Evolutionary conservation across 2,797 vertebrate genomes (phyloP).

Genomic region (Galago senegalensis): DNA sequence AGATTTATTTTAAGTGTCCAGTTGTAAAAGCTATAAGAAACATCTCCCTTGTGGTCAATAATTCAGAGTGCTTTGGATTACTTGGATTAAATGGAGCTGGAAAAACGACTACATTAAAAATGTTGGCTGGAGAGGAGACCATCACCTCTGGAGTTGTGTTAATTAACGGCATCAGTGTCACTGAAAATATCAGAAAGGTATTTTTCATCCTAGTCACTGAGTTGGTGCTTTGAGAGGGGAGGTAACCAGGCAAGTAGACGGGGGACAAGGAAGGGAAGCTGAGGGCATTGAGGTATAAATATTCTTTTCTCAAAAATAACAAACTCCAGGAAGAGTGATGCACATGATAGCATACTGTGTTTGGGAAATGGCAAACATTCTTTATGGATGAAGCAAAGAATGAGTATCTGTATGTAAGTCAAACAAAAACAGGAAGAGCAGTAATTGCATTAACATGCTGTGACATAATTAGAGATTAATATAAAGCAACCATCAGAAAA

Average conservation of each 20-base stretch:
- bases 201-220: not conserved
- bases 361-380: not conserved
- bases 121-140: conserved; percentile 87
- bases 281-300: not conserved
- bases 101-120: conserved; percentile 89
- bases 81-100: conserved; percentile 89
- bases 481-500: not conserved
- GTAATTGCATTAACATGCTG: not conserved
- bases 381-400: conserved; percentile 1
- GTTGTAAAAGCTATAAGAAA: conserved; percentile 95
- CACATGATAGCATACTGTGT: not conserved
- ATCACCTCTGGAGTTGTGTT: conserved; percentile 87
- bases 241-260: not conserved
- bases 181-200: conserved; percentile 95
- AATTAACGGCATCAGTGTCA: conserved; percentile 96
- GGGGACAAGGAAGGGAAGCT: not conserved
- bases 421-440: not conserved
- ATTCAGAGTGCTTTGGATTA: conserved; percentile 92
- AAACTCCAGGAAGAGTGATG: not conserved
- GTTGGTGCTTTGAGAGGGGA: not conserved
- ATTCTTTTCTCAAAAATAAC: not conserved
- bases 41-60: conserved; percentile 94
- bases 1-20: conserved; percentile 94
- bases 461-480: not conserved
- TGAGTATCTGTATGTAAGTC: not conserved